These are phyloP conservation scores for Mythimna pallens DNA, from an alignment of 2,888 invertebrate genomes.

Conservation along the genomic window DNA sequence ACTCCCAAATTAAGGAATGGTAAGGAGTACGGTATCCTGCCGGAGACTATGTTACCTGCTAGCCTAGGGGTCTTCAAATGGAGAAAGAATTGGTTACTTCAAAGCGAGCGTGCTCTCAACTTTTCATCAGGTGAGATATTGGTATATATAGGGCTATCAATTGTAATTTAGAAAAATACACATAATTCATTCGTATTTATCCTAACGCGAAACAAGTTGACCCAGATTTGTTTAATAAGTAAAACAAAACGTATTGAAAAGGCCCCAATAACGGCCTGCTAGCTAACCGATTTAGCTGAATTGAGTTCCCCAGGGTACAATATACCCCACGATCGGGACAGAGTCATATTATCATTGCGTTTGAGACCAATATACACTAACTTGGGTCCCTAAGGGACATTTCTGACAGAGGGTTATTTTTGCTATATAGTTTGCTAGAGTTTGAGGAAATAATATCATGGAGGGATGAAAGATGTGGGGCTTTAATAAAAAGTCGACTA, in stretches of 20 bases:
- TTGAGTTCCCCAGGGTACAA: conserved; percentile 44
- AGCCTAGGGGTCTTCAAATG: too few species aligned
- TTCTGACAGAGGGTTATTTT: conserved; percentile 30
- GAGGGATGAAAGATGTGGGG: not conserved
- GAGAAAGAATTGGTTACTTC: too few species aligned
- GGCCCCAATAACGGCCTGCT: conserved; percentile 17
- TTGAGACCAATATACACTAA: conserved; percentile 35
- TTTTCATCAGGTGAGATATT: too few species aligned
- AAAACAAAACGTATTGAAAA: conserved; percentile 34
- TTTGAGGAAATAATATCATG: not conserved
- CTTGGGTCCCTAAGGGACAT: conserved; percentile 32
- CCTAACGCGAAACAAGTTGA: conserved; percentile 1
- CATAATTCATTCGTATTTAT: not conserved
- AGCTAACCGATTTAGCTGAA: conserved; percentile 50
- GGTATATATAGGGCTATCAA: too few species aligned
- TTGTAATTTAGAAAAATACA: not conserved
- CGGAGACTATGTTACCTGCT: too few species aligned
- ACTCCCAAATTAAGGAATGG: too few species aligned
- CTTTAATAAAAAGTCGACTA: not conserved
- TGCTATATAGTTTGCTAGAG: conserved; percentile 20
- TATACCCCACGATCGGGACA: conserved; percentile 35
- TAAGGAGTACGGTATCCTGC: too few species aligned
- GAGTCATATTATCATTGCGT: conserved; percentile 47
- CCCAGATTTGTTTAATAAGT: conserved; percentile 42
- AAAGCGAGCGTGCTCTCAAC: too few species aligned